A percentile compares a stretch with the other conserved stretches of the same genome.
These are phyloP conservation scores for Drosophila ezoana DNA, from an alignment of 2,888 invertebrate species.

Conservation along the genomic window DNA sequence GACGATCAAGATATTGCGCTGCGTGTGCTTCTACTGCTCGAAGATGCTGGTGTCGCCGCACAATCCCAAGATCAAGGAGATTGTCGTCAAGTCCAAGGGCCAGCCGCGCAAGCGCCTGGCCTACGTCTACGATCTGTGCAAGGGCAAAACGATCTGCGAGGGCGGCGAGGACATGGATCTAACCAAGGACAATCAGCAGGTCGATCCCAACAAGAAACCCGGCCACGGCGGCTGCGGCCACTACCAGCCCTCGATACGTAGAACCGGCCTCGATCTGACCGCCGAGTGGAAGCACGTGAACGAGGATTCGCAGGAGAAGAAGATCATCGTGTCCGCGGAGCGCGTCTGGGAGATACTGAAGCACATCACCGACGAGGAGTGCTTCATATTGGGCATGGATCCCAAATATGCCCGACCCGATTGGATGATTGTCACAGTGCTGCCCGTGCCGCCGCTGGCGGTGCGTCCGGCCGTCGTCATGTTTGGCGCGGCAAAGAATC, in stretches of 20 bases:
- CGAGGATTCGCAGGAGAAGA: constrained; percentile 99
- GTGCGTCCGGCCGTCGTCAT: constrained; percentile 99
- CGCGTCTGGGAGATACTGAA: constrained; percentile 98
- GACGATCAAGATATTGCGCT: constrained; percentile 98
- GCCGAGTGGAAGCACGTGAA: constrained; percentile 99
- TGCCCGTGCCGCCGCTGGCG: constrained; percentile 98
- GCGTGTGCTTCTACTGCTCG: constrained; percentile 99
- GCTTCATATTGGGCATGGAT: constrained; percentile 97
- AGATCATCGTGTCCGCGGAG: constrained; percentile 97
- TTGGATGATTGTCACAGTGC: constrained; percentile 99
- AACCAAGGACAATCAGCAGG: constrained; percentile 89
- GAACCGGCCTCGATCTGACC: constrained; percentile 95
- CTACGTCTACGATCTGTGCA: constrained; percentile 98
- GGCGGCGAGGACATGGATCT: constrained; percentile 99
- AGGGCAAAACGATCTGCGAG: constrained; percentile 98
- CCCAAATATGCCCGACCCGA: constrained; percentile 98
- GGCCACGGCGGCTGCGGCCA: constrained; percentile 98
- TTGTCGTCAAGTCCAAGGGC: constrained; percentile 97
- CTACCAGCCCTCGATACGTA: constrained; percentile 96
- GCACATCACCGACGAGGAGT: constrained; percentile 98
- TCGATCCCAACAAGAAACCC: constrained; percentile 86
- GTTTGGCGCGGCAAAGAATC: constrained; percentile 98
- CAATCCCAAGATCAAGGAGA: constrained; percentile 87
- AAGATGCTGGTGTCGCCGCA: constrained; percentile 97
- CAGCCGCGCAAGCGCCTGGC: constrained; percentile 97